Conservation (phyloP, 1,140 invertebrate species). For the Andricus grossulariae region DNA sequence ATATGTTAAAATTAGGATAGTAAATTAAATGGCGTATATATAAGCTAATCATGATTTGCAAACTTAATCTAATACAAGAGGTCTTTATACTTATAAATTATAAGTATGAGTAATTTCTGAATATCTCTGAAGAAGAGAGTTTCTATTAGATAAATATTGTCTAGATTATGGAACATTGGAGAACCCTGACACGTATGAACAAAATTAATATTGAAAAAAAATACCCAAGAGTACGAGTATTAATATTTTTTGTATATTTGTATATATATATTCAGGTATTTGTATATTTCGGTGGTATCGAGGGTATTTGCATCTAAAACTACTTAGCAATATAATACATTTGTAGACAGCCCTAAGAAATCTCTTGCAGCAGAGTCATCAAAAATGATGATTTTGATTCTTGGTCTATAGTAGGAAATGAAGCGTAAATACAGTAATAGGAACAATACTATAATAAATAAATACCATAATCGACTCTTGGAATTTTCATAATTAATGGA, state of each 20-base stretch:
- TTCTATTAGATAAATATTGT: conserved; percentile 73
- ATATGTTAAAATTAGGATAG: background rate
- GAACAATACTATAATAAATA: conserved; percentile 50
- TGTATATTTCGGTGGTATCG: conserved; percentile 16
- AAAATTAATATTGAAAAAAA: conserved; percentile 63
- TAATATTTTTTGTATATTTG: conserved; percentile 43
- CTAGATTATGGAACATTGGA: conserved; percentile 73
- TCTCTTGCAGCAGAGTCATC: conserved; percentile 39
- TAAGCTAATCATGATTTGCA: background rate
- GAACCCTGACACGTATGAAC: conserved; percentile 71
- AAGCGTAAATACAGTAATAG: conserved; percentile 47
- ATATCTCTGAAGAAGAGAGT: conserved; percentile 62
- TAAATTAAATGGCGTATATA: conserved; percentile 8
- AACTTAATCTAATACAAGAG: conserved; percentile 44
- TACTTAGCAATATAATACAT: conserved; percentile 38
- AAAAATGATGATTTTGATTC: conserved; percentile 48
- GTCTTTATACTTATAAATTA: conserved; percentile 50
- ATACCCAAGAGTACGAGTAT: conserved; percentile 51
- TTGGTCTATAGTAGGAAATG: conserved; percentile 48
- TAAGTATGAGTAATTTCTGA: conserved; percentile 56
- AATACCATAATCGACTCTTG: conserved; percentile 48
- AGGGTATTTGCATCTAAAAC: conserved; percentile 42
- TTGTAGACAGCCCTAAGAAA: conserved; percentile 41
- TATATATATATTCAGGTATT: conserved; percentile 43
- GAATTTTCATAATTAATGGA: conserved; percentile 41